These are phyloP conservation scores for Sinelater perroti DNA, from an alignment of 2,888 invertebrate species.

Conservation along the genomic window DNA sequence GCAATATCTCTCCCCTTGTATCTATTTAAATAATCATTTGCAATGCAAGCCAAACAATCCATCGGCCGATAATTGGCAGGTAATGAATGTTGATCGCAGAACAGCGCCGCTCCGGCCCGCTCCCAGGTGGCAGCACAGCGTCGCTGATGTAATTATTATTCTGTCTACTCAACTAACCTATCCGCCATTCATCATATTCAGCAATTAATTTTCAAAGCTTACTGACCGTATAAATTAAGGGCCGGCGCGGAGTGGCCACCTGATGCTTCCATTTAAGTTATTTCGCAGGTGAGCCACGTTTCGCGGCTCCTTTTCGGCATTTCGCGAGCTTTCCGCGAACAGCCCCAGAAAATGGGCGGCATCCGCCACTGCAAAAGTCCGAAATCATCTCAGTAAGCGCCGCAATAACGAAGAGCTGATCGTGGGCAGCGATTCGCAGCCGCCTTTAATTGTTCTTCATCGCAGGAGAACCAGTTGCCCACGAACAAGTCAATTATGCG, in stretches of 20 bases:
- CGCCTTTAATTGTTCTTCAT: too few species aligned
- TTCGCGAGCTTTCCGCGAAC: too few species aligned
- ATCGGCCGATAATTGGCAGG: slow-evolving; percentile 30
- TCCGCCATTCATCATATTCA: slow-evolving; percentile 49
- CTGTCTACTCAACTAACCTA: slow-evolving; percentile 42
- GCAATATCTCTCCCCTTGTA: neutral
- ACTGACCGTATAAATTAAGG: slow-evolving; percentile 46
- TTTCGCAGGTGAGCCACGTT: too few species aligned
- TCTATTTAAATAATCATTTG: slow-evolving; percentile 20
- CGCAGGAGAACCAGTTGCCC: too few species aligned
- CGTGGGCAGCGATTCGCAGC: too few species aligned
- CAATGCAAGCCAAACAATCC: slow-evolving; percentile 32
- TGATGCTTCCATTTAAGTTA: slow-evolving; percentile 41
- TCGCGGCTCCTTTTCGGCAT: too few species aligned
- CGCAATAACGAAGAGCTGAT: too few species aligned
- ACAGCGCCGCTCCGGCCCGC: slow-evolving; percentile 8
- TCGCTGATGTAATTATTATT: slow-evolving; percentile 45
- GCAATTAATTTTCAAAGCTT: slow-evolving; percentile 50
- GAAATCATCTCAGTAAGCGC: too few species aligned
- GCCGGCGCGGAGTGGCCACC: slow-evolving; percentile 43
- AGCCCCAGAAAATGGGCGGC: too few species aligned
- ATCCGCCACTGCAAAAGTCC: too few species aligned
- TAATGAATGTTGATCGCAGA: slow-evolving; percentile 37
- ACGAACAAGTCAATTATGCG: too few species aligned
- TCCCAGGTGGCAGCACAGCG: slow-evolving; percentile 35